These are phyloP conservation scores for Lates calcarifer DNA, from an alignment of 2,113 vertebrate species.

Conservation along the genomic window DNA sequence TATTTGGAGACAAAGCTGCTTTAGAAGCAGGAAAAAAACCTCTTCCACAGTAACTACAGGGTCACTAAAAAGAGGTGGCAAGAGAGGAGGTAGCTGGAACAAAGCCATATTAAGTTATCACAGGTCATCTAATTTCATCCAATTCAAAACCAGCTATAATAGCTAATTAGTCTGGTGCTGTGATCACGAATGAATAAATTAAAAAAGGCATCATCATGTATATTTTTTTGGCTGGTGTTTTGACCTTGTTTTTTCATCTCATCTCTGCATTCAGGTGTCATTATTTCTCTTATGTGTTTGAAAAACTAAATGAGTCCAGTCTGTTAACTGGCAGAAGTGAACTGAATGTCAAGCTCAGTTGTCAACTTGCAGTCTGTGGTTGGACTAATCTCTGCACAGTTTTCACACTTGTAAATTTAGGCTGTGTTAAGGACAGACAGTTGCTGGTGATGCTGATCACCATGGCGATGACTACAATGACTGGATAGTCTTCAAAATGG, in stretches of 20 bases:
- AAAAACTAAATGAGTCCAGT: background rate
- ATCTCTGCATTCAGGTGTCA: background rate
- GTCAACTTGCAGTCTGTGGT: conserved; percentile 4
- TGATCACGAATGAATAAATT: background rate
- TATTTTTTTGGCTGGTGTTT: background rate
- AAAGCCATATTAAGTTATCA: background rate
- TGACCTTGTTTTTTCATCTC: background rate
- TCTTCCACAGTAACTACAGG: background rate
- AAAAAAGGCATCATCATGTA: background rate
- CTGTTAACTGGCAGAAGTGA: background rate
- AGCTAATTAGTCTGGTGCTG: background rate
- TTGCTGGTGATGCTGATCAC: conserved; percentile 17
- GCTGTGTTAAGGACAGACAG: background rate
- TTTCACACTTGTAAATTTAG: conserved; percentile 40
- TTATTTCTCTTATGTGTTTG: background rate
- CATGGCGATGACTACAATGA: conserved; percentile 14
- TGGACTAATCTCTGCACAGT: background rate
- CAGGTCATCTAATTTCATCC: background rate
- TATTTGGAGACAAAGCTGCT: conserved; percentile 18
- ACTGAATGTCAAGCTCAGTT: conserved; percentile 15
- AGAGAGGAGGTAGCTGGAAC: background rate
- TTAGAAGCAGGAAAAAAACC: conserved; percentile 5
- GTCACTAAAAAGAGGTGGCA: background rate
- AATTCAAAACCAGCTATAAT: background rate
- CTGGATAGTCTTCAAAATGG: background rate